phyloP scores from a whole-genome alignment of 2,113 vertebrate genomes.

The Oncorhynchus tshawytscha region DNA sequence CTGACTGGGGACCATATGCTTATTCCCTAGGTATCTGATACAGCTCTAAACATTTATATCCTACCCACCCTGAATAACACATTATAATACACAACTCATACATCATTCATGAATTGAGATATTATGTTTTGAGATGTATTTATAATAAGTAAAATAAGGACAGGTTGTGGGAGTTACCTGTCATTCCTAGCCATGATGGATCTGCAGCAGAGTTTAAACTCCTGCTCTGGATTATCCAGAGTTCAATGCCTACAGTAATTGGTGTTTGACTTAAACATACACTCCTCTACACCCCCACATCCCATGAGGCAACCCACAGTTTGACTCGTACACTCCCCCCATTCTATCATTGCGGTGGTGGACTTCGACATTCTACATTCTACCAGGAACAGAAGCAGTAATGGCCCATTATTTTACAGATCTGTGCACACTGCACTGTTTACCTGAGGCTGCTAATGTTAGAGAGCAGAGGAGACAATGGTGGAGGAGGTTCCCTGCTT shows the following conservation, averaged over 20 bases:
- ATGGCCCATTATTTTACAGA: constrained; percentile 49
- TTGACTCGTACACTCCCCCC: constrained; percentile 20
- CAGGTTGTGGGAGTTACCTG: not conserved
- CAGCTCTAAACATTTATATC: too few relatives aligned
- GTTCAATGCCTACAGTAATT: constrained; percentile 57
- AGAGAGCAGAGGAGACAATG: constrained; percentile 35
- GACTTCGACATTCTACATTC: constrained; percentile 26
- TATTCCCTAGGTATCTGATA: too few relatives aligned
- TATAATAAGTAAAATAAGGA: not conserved
- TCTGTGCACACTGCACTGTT: not conserved
- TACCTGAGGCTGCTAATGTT: constrained; percentile 20
- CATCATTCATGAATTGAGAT: too few relatives aligned
- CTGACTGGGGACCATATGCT: not conserved
- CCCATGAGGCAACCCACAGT: not conserved
- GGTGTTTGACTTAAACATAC: constrained; percentile 60
- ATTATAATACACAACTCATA: too few relatives aligned
- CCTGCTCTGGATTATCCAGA: constrained; percentile 34
- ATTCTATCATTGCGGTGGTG: not conserved
- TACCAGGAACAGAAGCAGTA: constrained; percentile 34
- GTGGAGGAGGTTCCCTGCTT: constrained; percentile 5
- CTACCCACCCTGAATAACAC: too few relatives aligned
- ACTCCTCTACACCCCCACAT: constrained; percentile 11
- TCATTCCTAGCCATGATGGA: not conserved
- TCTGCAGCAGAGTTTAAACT: not conserved
- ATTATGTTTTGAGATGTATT: too few relatives aligned